Evolutionary conservation across 2,888 invertebrate genomes (phyloP).

Genomic region (Nemoura dubitans): DNA sequence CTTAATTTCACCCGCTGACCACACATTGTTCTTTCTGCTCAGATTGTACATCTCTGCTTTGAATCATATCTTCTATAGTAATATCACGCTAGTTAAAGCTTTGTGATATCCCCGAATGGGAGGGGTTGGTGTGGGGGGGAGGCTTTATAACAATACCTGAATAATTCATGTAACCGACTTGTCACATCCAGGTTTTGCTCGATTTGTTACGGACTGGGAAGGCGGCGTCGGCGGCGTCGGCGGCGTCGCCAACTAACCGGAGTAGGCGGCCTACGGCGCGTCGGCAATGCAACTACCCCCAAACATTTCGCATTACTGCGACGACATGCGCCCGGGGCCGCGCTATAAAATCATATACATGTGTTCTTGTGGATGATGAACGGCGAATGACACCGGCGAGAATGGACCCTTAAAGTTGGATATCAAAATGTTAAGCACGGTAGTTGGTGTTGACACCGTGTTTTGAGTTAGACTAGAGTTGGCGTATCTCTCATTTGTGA

Average conservation of each 20-base stretch:
- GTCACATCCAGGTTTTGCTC: constrained; percentile 52
- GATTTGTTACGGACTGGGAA: constrained; percentile 49
- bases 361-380: constrained; percentile 49
- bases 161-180: constrained; percentile 51
- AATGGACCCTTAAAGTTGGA: constrained; percentile 42
- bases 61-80: constrained; percentile 23
- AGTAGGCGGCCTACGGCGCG: constrained; percentile 37
- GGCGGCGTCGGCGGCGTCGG: not conserved
- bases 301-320: not conserved
- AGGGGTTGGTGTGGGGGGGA: constrained; percentile 13
- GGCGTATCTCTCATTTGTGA: not conserved
- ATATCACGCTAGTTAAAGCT: constrained; percentile 24
- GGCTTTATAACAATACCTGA: constrained; percentile 48
- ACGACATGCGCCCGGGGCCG: not conserved
- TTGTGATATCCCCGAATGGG: not conserved
- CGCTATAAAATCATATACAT: constrained; percentile 51
- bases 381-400: constrained; percentile 34
- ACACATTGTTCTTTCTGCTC: not conserved
- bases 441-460: constrained; percentile 36
- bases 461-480: not conserved
- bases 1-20: not conserved
- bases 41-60: constrained; percentile 26
- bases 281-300: not conserved
- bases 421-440: constrained; percentile 42
- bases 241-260: constrained; percentile 17